These are phyloP conservation scores for Camponotus floridanus DNA, from an alignment of 1,140 invertebrate genomes.

Conservation along the genomic window DNA sequence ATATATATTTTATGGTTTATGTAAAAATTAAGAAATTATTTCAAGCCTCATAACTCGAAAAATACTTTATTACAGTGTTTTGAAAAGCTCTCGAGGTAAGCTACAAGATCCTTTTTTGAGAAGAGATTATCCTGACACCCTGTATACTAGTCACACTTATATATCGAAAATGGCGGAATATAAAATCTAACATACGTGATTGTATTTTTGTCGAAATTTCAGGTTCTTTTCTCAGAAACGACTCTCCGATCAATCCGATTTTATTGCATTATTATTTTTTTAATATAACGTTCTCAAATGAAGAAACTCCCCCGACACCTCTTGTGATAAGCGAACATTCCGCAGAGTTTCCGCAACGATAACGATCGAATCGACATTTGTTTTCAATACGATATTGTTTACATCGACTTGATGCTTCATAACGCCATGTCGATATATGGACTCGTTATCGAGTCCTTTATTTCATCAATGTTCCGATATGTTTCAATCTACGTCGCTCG, in stretches of 20 bases:
- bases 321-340: background rate
- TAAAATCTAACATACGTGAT: background rate
- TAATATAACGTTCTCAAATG: background rate
- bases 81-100: too few species aligned
- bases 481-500: slow-evolving; percentile 43
- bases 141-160: background rate
- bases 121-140: too few species aligned
- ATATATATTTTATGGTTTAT: too few species aligned
- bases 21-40: too few species aligned
- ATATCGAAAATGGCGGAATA: background rate
- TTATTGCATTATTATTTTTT: background rate
- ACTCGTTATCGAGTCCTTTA: slow-evolving; percentile 43
- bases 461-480: slow-evolving; percentile 48
- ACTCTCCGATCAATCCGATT: background rate
- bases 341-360: background rate
- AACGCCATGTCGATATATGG: background rate
- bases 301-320: background rate
- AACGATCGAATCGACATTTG: slow-evolving; percentile 27
- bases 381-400: slow-evolving; percentile 45
- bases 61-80: too few species aligned
- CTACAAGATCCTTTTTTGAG: too few species aligned
- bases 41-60: too few species aligned
- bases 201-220: background rate
- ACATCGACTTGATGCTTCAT: slow-evolving; percentile 34
- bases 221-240: background rate